These are phyloP conservation scores for Stenchaetothrips biformis DNA, from an alignment of 2,888 invertebrate genomes.

Conservation along the genomic window DNA sequence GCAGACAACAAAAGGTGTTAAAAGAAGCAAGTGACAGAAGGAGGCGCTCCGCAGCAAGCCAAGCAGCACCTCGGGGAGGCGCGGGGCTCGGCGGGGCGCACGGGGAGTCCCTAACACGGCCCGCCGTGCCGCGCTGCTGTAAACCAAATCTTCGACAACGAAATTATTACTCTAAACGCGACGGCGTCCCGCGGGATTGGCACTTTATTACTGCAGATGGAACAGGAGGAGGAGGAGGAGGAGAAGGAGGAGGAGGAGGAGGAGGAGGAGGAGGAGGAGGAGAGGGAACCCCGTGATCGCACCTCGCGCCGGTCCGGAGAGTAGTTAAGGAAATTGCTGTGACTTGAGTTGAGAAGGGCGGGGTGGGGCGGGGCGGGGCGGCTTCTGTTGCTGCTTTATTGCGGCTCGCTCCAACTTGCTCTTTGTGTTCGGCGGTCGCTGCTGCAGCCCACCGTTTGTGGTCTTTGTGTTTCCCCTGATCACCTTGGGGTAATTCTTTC, in stretches of 20 bases:
- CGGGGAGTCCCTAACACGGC: no score
- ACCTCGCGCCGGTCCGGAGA: no score
- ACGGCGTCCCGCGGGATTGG: neutral
- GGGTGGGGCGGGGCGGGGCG: neutral
- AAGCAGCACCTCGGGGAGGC: no score
- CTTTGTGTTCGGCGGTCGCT: neutral
- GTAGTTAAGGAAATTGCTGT: neutral
- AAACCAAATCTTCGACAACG: neutral
- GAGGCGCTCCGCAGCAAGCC: no score
- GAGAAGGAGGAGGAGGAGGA: neutral
- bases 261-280: neutral
- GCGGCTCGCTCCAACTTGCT: neutral
- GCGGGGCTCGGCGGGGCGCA: no score
- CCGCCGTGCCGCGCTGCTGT: neutral
- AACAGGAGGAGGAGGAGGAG: neutral
- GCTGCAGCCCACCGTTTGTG: no score
- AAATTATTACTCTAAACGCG: slow-evolving; percentile 4
- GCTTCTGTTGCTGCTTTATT: neutral
- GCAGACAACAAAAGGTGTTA: no score
- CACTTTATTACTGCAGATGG: neutral
- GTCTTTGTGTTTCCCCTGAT: no score
- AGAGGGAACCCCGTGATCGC: neutral
- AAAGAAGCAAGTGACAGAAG: no score
- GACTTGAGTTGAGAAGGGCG: neutral
- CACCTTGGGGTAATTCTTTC: no score